Conservation (phyloP, 2,888 invertebrate species). For the Caenorhabditis sp. region DNA sequence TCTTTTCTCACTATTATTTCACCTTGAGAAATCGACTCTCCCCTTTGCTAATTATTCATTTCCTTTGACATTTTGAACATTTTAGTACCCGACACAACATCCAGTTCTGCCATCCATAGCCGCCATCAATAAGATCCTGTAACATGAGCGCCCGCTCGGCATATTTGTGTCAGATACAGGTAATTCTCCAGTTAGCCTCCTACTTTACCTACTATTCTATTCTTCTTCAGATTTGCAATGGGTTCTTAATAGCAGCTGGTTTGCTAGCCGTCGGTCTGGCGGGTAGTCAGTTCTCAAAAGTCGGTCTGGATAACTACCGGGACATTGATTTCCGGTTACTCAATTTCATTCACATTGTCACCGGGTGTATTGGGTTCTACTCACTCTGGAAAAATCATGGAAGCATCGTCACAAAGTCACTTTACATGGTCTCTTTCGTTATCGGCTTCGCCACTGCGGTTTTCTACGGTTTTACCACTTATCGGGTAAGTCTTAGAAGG, state of each 20-base stretch:
- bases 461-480: conserved; percentile 79
- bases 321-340: conserved; percentile 78
- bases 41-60: conserved; percentile 28
- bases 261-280: conserved; percentile 74
- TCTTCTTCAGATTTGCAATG: conserved; percentile 73
- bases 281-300: conserved; percentile 75
- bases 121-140: conserved; percentile 25
- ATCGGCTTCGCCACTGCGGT: conserved; percentile 75
- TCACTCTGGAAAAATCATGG: conserved; percentile 77
- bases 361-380: conserved; percentile 75
- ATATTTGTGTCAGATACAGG: conserved; percentile 74
- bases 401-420: conserved; percentile 77
- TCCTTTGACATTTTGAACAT: neutral
- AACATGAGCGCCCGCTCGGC: conserved; percentile 70
- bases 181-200: conserved; percentile 29
- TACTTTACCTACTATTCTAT: neutral
- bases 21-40: conserved; percentile 24
- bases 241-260: conserved; percentile 72
- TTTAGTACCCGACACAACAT: conserved; percentile 12
- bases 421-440: conserved; percentile 74
- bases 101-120: conserved; percentile 35
- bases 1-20: conserved; percentile 41
- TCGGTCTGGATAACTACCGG: conserved; percentile 76
- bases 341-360: conserved; percentile 74
- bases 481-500: conserved; percentile 65